Evolutionary conservation across 2,888 invertebrate species (phyloP).

Genomic region (Ornithoptera alexandrae): DNA sequence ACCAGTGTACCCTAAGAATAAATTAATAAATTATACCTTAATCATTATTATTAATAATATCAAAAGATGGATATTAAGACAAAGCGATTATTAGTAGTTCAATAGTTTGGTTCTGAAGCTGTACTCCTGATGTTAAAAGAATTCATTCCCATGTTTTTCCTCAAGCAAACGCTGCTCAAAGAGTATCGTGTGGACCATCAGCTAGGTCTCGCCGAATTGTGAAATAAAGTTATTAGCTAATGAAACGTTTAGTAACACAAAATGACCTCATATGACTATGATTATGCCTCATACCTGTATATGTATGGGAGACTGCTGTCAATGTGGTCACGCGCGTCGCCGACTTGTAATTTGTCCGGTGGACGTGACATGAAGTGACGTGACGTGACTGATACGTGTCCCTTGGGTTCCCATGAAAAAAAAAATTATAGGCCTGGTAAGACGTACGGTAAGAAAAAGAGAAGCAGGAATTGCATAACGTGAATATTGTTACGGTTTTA

Average conservation of each 20-base stretch:
- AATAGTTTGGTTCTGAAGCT: too few relatives aligned
- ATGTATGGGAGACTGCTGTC: conserved; percentile 43
- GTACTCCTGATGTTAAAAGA: too few relatives aligned
- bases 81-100: too few relatives aligned
- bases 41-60: too few relatives aligned
- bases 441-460: too few relatives aligned
- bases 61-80: too few relatives aligned
- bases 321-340: conserved; percentile 54
- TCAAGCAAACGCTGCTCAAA: not conserved
- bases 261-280: conserved; percentile 26
- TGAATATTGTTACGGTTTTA: too few relatives aligned
- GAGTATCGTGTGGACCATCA: not conserved
- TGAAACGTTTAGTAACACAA: conserved; percentile 36
- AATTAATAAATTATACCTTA: too few relatives aligned
- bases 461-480: too few relatives aligned
- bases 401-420: conserved; percentile 21
- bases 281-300: conserved; percentile 30
- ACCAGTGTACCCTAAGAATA: too few relatives aligned
- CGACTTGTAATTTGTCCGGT: conserved; percentile 62
- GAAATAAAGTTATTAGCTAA: conserved; percentile 33
- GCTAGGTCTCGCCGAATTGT: conserved; percentile 9
- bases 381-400: conserved; percentile 39
- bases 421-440: not conserved
- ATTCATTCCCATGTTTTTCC: not conserved
- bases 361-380: conserved; percentile 40